Percentiles rank a stretch among this genome's conserved stretches.
These are phyloP conservation scores for Steinernema feltiae DNA, from an alignment of 1,140 invertebrate species.

Conservation along the genomic window DNA sequence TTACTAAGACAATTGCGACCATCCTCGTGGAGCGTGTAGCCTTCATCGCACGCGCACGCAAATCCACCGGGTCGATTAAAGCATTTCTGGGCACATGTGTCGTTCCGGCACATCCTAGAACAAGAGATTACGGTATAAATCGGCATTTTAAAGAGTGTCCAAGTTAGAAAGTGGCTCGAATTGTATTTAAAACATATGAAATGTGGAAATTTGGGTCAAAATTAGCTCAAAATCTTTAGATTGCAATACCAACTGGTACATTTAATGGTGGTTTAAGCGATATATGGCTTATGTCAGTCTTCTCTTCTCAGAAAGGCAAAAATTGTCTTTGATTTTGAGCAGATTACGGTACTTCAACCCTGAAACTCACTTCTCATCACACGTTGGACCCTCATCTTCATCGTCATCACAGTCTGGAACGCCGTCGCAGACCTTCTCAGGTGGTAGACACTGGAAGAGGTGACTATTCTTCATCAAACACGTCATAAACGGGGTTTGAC, in stretches of 20 bases:
- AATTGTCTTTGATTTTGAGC: no score
- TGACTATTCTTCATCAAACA: constrained; percentile 38
- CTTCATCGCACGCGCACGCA: background rate
- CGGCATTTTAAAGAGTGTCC: no score
- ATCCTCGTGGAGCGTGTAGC: background rate
- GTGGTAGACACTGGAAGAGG: constrained; percentile 58
- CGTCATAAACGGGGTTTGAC: constrained; percentile 58
- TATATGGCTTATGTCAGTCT: no score
- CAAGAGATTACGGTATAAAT: background rate
- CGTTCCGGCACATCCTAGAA: constrained; percentile 10
- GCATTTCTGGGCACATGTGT: background rate
- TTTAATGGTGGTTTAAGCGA: no score
- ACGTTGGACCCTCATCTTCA: constrained; percentile 62
- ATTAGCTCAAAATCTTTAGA: no score
- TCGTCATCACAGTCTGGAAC: constrained; percentile 62
- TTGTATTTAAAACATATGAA: no score
- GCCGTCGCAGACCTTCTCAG: constrained; percentile 62
- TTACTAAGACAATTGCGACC: background rate
- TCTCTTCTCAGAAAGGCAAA: no score
- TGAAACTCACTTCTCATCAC: constrained; percentile 31
- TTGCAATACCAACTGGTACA: no score
- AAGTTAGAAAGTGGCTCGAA: no score
- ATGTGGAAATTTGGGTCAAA: no score
- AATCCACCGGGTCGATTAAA: background rate
- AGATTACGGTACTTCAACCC: no score